phyloP scores from a whole-genome alignment of 2,888 invertebrate genomes.

The Catotricha subobsoleta region DNA sequence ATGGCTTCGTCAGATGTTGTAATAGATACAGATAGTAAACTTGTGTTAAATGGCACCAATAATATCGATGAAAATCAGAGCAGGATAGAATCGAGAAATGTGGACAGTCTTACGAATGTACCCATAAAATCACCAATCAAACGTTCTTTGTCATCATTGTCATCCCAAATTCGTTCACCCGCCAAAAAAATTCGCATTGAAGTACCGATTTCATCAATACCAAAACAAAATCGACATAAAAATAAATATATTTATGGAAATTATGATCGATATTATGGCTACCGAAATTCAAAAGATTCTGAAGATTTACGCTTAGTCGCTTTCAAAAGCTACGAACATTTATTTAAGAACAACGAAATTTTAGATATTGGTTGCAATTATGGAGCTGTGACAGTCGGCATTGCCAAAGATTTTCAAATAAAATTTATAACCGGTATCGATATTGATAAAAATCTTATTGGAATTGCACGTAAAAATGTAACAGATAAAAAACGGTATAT shows the following conservation, averaged over 20 bases:
- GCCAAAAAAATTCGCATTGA: not conserved
- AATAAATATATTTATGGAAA: conserved; percentile 23
- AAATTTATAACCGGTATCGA: conserved; percentile 61
- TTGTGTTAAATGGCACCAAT: not conserved
- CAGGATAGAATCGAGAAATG: too few species aligned
- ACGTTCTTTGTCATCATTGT: not conserved
- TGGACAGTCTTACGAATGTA: too few species aligned
- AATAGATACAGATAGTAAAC: too few species aligned
- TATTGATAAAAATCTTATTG: conserved; percentile 58
- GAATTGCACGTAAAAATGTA: conserved; percentile 14
- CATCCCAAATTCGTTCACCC: too few species aligned
- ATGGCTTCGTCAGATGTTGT: too few species aligned
- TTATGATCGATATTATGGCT: conserved; percentile 55
- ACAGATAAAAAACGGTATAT: not conserved
- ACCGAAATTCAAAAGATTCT: conserved; percentile 49
- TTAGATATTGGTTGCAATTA: conserved; percentile 82
- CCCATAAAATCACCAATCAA: not conserved
- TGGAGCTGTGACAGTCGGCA: conserved; percentile 58
- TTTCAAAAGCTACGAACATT: conserved; percentile 40
- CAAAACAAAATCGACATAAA: not conserved
- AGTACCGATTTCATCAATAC: not conserved
- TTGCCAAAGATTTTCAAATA: conserved; percentile 54
- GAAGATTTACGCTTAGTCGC: conserved; percentile 50
- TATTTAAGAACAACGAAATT: conserved; percentile 55
- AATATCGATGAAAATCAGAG: not conserved